Base-by-base conservation (phyloP, 2,888 invertebrate genomes). In the Choreutis nemorana region DNA sequence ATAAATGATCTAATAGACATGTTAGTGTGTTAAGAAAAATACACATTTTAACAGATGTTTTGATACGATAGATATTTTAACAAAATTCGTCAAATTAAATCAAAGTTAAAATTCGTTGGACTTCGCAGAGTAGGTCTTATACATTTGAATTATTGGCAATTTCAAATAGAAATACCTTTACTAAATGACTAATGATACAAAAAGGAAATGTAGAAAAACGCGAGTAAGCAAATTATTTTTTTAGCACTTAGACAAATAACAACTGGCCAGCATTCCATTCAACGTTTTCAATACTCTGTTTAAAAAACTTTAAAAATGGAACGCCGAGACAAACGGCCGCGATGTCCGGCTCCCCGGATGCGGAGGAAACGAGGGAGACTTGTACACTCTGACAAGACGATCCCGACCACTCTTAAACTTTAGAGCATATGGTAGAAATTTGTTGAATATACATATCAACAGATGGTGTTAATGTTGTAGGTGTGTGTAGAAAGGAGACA, bases 401-500 rank as follows among this genome's bases (percentile, higher is more conserved):
- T 31, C 29, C 33, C 33, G 32, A 14, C 32, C 31, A 33, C 9
- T 14, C 9, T 28, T 11, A 24, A 9, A 18, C 13, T 13, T 1
- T 6, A 23, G 24, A 12, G 47, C 50, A 54, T 50, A 47, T 55
- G 55, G 57, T 55, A 55, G 55, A 53, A 50, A 7, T 55, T 55
- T 50, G 52, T 45, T 49, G 41, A 41, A 43, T 41, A 36, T 35
- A 38, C 41, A 39, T 29, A 32, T 21, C 18, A 28, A 18, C 5
- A 18, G 8, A 18, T 18, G 9, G 23, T 6, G 4, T 7, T 35
- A 31, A 34, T 34, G 34, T 33, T 41, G 40, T 41, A 44, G 32
- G 41, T 34, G 46, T 44, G 46, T n/a, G n/a, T n/a, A 37, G 52
- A 52, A 39, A 50, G 48, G 56, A 62, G 60, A 57, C 67, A 66